Percentiles rank a stretch among this genome's conserved stretches.
Conservation (phyloP, 2,888 invertebrate species). For the Tubulanus polymorphus region DNA sequence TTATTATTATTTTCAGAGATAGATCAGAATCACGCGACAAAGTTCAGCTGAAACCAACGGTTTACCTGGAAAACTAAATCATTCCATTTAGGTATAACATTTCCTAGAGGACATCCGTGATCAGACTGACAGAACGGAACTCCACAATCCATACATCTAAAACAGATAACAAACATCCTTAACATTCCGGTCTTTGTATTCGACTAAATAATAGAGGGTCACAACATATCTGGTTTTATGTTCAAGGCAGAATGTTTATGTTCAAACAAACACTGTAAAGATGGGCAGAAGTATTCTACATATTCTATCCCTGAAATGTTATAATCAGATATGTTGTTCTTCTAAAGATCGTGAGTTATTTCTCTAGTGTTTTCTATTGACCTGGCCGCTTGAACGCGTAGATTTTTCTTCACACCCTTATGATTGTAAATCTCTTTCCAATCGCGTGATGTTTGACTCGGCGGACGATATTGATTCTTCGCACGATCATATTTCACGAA, state of each 20-base stretch:
- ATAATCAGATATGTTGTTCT: no score
- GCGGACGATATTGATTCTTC: slow-evolving; percentile 77
- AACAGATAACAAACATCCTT: no score
- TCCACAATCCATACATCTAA: slow-evolving; percentile 94
- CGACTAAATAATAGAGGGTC: no score
- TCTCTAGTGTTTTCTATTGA: slow-evolving; percentile 7
- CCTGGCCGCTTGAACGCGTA: slow-evolving; percentile 56
- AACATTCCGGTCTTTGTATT: no score
- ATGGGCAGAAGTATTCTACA: no score
- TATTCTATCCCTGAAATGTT: no score
- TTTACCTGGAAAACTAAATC: slow-evolving; percentile 76
- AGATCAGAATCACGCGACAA: not conserved
- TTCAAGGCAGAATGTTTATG: no score
- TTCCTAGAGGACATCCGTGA: slow-evolving; percentile 95
- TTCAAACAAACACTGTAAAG: no score
- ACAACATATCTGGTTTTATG: no score
- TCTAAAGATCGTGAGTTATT: no score
- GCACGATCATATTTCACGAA: slow-evolving; percentile 96
- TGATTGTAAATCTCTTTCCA: slow-evolving; percentile 97
- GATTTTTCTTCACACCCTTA: slow-evolving; percentile 73
- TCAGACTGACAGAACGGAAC: slow-evolving; percentile 96
- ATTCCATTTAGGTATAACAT: slow-evolving; percentile 99
- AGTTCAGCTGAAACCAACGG: not conserved
- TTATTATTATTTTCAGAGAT: slow-evolving; percentile 1
- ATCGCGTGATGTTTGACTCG: slow-evolving; percentile 80